phyloP scores from a whole-genome alignment of 2,797 vertebrate genomes.

The Gymnopithys bicolor region DNA sequence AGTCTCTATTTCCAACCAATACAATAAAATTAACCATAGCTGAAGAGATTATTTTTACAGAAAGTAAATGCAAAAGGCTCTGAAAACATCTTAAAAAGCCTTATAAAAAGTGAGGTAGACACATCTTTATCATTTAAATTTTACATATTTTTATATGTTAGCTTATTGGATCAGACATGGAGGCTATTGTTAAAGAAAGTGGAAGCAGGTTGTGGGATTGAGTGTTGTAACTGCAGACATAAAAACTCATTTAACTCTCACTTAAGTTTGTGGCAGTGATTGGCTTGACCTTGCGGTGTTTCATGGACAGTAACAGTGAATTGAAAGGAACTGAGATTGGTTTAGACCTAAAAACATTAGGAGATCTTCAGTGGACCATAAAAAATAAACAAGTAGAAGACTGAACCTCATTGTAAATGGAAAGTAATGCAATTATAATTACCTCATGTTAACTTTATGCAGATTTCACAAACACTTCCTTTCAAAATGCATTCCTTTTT shows the following conservation, averaged over 20 bases:
- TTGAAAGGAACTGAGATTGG: background rate
- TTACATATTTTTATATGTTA: conserved; percentile 9
- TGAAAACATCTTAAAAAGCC: background rate
- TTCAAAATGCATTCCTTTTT: conserved; percentile 26
- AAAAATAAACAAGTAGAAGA: background rate
- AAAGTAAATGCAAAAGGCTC: background rate
- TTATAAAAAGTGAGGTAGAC: background rate
- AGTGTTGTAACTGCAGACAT: background rate
- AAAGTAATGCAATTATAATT: background rate
- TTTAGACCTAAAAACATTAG: background rate
- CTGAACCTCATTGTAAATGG: background rate
- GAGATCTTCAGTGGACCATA: background rate
- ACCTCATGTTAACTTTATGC: background rate
- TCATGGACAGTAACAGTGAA: background rate
- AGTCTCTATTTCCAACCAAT: background rate
- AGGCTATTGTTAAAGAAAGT: conserved; percentile 16
- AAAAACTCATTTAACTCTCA: background rate
- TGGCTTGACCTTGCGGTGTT: background rate
- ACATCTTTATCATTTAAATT: conserved; percentile 2
- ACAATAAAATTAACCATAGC: background rate
- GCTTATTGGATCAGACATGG: conserved; percentile 13
- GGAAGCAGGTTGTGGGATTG: conserved; percentile 30
- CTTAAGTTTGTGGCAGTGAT: background rate
- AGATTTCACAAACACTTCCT: background rate
- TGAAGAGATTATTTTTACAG: background rate